phyloP scores from a whole-genome alignment of 2,113 vertebrate species.

The Muscicapa adusta region DNA sequence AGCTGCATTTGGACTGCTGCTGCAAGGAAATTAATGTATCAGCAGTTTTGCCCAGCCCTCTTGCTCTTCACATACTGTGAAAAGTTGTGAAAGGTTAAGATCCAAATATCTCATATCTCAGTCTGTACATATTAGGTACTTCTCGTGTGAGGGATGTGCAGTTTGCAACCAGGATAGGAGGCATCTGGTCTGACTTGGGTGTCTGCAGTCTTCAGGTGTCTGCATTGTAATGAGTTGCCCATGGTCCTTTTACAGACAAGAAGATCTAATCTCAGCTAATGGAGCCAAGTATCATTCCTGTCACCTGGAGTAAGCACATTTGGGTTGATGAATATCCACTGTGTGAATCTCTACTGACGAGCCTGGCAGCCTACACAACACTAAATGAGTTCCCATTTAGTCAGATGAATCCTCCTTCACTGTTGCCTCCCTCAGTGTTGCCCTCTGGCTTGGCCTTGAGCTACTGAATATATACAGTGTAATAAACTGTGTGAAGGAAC shows the following conservation, averaged over 20 bases:
- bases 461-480: neutral
- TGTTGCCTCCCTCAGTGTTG: neutral
- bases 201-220: neutral
- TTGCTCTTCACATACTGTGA: neutral
- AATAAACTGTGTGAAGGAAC: neutral
- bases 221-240: neutral
- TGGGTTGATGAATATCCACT: neutral
- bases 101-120: neutral
- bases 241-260: accelerated
- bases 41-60: neutral
- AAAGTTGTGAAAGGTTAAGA: neutral
- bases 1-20: neutral
- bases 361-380: neutral
- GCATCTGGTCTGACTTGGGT: accelerated
- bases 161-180: neutral
- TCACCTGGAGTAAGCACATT: neutral
- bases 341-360: neutral
- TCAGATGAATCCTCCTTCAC: neutral
- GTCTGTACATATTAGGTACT: neutral
- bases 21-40: neutral
- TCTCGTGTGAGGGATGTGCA: neutral
- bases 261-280: neutral
- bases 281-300: neutral
- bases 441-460: neutral
- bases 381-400: neutral